Evolutionary conservation across 2,797 vertebrate species (phyloP).

Genomic region (Sardinella longiceps): DNA sequence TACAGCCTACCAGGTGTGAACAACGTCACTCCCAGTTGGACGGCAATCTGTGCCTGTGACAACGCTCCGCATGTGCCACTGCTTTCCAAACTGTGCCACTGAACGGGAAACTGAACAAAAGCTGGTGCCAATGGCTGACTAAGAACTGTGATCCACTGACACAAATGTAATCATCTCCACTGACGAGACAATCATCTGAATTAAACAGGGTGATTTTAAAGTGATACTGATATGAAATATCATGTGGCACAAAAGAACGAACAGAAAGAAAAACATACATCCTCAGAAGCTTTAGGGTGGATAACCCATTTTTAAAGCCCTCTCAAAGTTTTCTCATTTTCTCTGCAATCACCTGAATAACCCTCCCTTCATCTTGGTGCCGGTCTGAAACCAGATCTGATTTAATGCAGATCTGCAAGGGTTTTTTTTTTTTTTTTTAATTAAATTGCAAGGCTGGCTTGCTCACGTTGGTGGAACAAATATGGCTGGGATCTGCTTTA

Average conservation of each 20-base stretch:
- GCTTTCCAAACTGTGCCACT: neutral
- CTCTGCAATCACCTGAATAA: neutral
- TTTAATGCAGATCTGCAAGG: neutral
- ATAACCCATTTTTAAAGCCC: neutral
- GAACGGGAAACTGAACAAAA: neutral
- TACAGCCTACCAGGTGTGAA: constrained; percentile 15
- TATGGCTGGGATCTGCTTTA: constrained; percentile 38
- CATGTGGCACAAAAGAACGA: neutral
- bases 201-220: neutral
- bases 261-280: too few relatives aligned
- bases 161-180: neutral
- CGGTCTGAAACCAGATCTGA: neutral
- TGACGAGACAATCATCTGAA: neutral
- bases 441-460: neutral
- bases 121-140: neutral
- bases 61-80: neutral
- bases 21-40: constrained; percentile 19
- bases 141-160: neutral
- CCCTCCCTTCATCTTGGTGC: neutral
- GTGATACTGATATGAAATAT: neutral
- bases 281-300: neutral
- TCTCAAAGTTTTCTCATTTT: neutral
- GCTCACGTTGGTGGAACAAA: constrained; percentile 24
- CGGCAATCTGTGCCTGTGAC: constrained; percentile 34
- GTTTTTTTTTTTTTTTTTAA: neutral